phyloP scores from a whole-genome alignment of 1,140 invertebrate species.

The Ceratina japonica region DNA sequence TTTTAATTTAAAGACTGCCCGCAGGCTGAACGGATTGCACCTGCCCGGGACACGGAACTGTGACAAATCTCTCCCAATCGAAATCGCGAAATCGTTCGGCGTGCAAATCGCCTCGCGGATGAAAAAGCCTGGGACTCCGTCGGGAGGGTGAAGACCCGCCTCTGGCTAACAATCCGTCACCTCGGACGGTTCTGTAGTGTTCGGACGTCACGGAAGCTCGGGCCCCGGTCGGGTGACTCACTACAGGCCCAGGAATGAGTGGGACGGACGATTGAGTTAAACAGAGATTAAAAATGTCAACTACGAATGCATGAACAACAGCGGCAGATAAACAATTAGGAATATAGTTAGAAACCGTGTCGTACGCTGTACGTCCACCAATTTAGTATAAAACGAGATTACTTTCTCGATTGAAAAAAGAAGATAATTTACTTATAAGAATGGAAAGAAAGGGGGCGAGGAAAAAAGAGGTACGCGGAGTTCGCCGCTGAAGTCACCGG shows the following conservation, averaged over 20 bases:
- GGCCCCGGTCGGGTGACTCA: conserved; percentile 46
- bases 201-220: conserved; percentile 52
- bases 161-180: conserved; percentile 58
- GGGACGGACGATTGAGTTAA: conserved; percentile 45
- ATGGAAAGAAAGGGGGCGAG: conserved; percentile 40
- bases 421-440: conserved; percentile 16
- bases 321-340: too few species aligned
- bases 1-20: not conserved
- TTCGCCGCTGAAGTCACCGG: conserved; percentile 70
- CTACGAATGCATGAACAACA: conserved; percentile 29
- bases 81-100: conserved; percentile 5
- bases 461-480: conserved; percentile 57
- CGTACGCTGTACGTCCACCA: not conserved
- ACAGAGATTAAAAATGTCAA: not conserved
- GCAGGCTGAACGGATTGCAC: not conserved
- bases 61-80: conserved; percentile 11
- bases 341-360: too few species aligned
- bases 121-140: not conserved
- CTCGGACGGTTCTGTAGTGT: conserved; percentile 22
- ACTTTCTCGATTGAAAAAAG: not conserved
- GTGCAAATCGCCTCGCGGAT: not conserved
- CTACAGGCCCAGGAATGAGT: conserved; percentile 17
- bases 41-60: conserved; percentile 6
- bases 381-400: not conserved
- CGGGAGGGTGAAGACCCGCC: conserved; percentile 48